Conservation (phyloP, 2,888 invertebrate genomes). For the Leptopterna dolabrata region DNA sequence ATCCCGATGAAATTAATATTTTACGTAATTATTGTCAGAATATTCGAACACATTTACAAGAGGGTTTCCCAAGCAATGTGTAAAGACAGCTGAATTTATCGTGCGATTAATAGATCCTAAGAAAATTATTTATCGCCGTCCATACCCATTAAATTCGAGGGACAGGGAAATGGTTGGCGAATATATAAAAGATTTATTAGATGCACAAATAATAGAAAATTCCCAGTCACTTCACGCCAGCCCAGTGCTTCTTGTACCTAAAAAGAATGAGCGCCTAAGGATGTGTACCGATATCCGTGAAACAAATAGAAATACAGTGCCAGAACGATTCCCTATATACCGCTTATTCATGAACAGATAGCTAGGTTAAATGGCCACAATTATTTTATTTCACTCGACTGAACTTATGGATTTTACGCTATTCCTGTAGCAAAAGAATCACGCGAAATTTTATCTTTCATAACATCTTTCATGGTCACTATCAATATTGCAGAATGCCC, state of each 20-base stretch:
- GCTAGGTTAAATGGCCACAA: conserved; percentile 62
- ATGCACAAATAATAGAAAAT: conserved; percentile 4
- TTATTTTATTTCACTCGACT: conserved; percentile 63
- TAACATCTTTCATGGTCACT: background rate
- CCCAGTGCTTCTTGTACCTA: conserved; percentile 34
- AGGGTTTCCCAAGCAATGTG: conserved; percentile 7
- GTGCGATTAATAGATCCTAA: conserved; percentile 19
- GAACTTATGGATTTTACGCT: background rate
- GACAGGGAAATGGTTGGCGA: conserved; percentile 1
- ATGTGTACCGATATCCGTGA: background rate
- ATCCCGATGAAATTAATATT: too few species aligned
- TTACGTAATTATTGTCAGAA: background rate
- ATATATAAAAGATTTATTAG: conserved; percentile 6
- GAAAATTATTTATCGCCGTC: conserved; percentile 23
- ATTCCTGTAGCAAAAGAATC: background rate
- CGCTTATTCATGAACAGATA: conserved; percentile 60
- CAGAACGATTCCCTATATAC: background rate
- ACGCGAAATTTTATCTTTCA: background rate
- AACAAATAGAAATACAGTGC: too few species aligned
- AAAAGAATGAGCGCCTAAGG: background rate
- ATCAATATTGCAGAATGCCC: background rate
- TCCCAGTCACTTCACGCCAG: conserved; percentile 39
- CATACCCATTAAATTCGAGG: background rate
- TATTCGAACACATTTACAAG: background rate
- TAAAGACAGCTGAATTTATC: too few species aligned